A percentile compares a stretch with the other conserved stretches of the same genome.
These are phyloP conservation scores for Synanthedon myopaeformis DNA, from an alignment of 2,888 invertebrate species.

Conservation along the genomic window DNA sequence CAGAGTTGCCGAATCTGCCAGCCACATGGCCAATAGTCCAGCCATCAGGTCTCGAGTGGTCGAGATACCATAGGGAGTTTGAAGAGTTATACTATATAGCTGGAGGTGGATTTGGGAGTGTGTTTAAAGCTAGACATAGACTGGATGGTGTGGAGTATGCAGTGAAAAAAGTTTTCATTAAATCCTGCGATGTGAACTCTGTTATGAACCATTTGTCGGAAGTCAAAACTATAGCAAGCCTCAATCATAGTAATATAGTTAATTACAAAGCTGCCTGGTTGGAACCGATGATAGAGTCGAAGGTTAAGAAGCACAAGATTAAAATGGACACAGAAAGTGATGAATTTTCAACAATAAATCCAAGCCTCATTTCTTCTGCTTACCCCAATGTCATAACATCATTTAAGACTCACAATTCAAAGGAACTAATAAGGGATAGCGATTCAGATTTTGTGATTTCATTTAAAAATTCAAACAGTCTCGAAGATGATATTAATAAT, in stretches of 20 bases:
- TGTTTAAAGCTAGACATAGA: slow-evolving; percentile 80
- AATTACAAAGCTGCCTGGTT: slow-evolving; percentile 88
- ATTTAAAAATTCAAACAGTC: slow-evolving; percentile 47
- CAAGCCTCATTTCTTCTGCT: slow-evolving; percentile 36
- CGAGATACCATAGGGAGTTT: slow-evolving; percentile 77
- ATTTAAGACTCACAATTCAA: slow-evolving; percentile 60
- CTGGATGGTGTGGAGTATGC: slow-evolving; percentile 84
- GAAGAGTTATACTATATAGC: slow-evolving; percentile 78
- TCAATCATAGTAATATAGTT: slow-evolving; percentile 84
- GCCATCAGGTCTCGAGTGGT: slow-evolving; percentile 69
- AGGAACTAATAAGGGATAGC: slow-evolving; percentile 45
- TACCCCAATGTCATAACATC: slow-evolving; percentile 54
- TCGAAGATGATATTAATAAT: slow-evolving; percentile 29
- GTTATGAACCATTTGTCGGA: slow-evolving; percentile 78
- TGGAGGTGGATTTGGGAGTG: slow-evolving; percentile 81
- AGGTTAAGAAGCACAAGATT: slow-evolving; percentile 30
- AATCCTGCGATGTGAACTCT: slow-evolving; percentile 72
- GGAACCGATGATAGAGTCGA: slow-evolving; percentile 72
- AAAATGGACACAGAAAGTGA: slow-evolving; percentile 51
- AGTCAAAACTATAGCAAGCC: slow-evolving; percentile 82
- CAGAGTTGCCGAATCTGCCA: slow-evolving; percentile 61
- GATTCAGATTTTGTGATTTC: slow-evolving; percentile 54
- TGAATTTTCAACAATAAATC: slow-evolving; percentile 28
- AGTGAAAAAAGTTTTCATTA: slow-evolving; percentile 80
- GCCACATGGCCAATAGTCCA: slow-evolving; percentile 63